Evolutionary conservation across 2,888 invertebrate genomes (phyloP).

Genomic region (Yponomeuta malinellus): DNA sequence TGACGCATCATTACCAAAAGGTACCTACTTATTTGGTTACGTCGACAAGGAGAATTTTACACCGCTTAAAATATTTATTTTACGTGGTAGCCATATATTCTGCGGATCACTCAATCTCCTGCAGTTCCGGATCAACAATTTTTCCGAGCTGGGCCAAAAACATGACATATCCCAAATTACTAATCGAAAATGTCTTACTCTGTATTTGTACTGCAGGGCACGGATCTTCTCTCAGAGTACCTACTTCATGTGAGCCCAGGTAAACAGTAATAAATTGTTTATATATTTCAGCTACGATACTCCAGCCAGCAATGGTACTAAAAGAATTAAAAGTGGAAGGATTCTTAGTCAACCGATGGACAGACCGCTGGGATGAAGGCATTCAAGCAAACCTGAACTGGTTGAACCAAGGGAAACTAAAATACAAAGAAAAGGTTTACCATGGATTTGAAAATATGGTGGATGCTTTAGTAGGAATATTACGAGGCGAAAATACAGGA

Average conservation of each 20-base stretch:
- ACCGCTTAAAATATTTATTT: no score
- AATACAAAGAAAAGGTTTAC: slow-evolving; percentile 81
- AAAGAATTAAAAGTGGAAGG: slow-evolving; percentile 83
- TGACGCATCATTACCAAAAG: slow-evolving; percentile 54
- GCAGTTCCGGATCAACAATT: not conserved
- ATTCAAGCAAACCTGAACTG: slow-evolving; percentile 78
- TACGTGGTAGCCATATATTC: not conserved
- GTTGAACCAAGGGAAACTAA: slow-evolving; percentile 81
- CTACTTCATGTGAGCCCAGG: not conserved
- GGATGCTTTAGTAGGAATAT: slow-evolving; percentile 79
- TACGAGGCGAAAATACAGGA: slow-evolving; percentile 80
- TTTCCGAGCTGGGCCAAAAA: no score
- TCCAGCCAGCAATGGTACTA: slow-evolving; percentile 76
- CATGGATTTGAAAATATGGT: slow-evolving; percentile 85
- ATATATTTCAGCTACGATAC: slow-evolving; percentile 50
- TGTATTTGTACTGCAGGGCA: no score
- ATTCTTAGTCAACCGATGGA: slow-evolving; percentile 76
- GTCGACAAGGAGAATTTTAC: no score
- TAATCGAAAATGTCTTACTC: no score
- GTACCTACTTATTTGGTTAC: slow-evolving; percentile 26
- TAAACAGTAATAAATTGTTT: not conserved
- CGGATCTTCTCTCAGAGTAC: no score
- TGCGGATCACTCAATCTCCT: not conserved
- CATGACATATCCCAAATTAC: no score
- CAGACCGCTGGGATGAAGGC: slow-evolving; percentile 77